Conservation (phyloP, 1,140 invertebrate genomes). For the Philopotamus ludificatus region DNA sequence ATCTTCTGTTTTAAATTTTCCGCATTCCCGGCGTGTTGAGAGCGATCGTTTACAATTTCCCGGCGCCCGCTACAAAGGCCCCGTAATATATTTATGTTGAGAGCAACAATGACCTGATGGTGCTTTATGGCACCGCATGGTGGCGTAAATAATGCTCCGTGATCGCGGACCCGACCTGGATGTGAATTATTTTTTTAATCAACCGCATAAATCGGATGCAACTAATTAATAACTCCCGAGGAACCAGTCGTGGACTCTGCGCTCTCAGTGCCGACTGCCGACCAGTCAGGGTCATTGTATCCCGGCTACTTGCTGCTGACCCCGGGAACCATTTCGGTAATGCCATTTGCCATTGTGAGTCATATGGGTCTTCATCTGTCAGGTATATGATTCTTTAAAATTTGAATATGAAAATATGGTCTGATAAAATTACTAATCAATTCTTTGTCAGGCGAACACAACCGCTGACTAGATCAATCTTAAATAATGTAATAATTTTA, state of each 20-base stretch:
- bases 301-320: neutral
- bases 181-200: conserved; percentile 25
- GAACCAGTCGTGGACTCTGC: neutral
- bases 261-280: neutral
- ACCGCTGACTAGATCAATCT: too few relatives aligned
- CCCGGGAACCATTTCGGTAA: neutral
- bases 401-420: too few relatives aligned
- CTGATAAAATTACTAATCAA: too few relatives aligned
- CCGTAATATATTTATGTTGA: conserved; percentile 30
- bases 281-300: neutral
- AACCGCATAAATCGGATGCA: conserved; percentile 16
- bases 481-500: too few relatives aligned
- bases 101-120: conserved; percentile 33
- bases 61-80: conserved; percentile 18
- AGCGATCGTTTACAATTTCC: neutral
- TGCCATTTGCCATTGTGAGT: neutral
- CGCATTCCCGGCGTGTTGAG: too few relatives aligned
- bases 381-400: too few relatives aligned
- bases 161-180: conserved; percentile 26
- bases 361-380: too few relatives aligned
- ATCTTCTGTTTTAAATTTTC: too few relatives aligned
- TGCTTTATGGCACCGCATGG: conserved; percentile 29
- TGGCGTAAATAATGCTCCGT: conserved; percentile 36
- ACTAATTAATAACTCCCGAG: conserved; percentile 15
- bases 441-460: too few relatives aligned